Evolutionary conservation across 2,797 vertebrate genomes (phyloP), one percentile per base, ranked within the genome.

Genomic region (Sphenopsis melanotis): DNA sequence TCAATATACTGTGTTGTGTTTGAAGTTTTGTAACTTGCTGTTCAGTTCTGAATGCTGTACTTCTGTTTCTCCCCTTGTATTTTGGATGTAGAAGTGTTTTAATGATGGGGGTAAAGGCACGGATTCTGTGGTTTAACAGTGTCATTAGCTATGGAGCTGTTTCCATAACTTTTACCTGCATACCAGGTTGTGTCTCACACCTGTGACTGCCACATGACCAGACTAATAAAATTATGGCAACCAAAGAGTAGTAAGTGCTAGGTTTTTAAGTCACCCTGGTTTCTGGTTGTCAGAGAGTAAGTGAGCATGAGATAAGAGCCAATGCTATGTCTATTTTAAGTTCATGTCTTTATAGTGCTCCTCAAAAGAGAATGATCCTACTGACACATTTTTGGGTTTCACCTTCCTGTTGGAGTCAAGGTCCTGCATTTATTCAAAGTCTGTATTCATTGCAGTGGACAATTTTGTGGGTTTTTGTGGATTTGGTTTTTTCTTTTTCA

Each of bases 351-450:
- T 80, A 11, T 66, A 29, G 50, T n/a, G 27, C 61, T 94, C 42
- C 59, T 94, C 53, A 69, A 77, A 94, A 63, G 90, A 63, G 82
- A 87, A 52, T 66, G n/a, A 55, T 63, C 39, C 83, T 65, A 60
- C 46, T 76, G 83, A 61, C 77, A 86, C 27, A 8, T 61, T 80
- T 95, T 80, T 70, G 59, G 26, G 32, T 74, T 91, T 91, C 12
- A 24, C 12, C 23, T 47, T 88, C 26, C 69, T 90, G 32, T 87
- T 93, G 86, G 63, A 83, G 23, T 59, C 69, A 83, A 79, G 85
- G 79, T 89, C 46, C 46, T 68, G 5, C 65, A 29, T 77, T 68
- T 72, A 64, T 82, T 64, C 32, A 17, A 46, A 90, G 78, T 72
- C 11, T 3, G 2, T 53, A 23, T 53, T 61, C 47, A 44, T 77